A percentile compares a stretch with the other conserved stretches of the same genome.
Conservation (phyloP, 2,113 vertebrate species). For the Poicephalus gulielmi region DNA sequence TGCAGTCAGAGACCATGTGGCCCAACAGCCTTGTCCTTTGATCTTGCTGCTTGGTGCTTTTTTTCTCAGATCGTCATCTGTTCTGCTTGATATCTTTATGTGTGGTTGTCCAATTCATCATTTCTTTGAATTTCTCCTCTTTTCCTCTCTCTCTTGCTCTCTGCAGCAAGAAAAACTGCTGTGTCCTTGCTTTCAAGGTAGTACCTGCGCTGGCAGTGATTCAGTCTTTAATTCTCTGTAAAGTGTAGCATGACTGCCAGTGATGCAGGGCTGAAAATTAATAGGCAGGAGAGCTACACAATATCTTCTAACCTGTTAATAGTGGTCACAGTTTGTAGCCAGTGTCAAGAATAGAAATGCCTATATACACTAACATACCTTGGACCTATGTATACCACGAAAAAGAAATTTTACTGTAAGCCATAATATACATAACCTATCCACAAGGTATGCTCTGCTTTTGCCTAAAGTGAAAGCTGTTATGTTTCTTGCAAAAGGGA, state of each 20-base stretch:
- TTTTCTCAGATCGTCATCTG: background rate
- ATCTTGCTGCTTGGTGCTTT: background rate
- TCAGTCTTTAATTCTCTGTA: background rate
- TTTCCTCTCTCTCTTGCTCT: background rate
- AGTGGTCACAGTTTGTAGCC: background rate
- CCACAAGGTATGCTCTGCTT: background rate
- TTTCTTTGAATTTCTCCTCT: background rate
- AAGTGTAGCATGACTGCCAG: background rate
- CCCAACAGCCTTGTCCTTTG: background rate
- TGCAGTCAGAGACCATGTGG: fast-evolving
- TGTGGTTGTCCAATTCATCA: background rate
- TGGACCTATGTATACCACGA: background rate
- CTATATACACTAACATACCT: background rate
- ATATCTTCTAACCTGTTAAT: background rate
- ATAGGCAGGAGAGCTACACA: background rate
- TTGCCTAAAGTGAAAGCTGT: background rate
- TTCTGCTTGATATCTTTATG: background rate
- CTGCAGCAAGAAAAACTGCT: background rate
- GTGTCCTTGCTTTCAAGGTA: background rate
- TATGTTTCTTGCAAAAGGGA: background rate
- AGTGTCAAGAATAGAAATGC: background rate
- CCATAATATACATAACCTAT: background rate
- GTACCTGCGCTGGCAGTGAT: background rate
- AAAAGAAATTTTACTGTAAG: background rate
- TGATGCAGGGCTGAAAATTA: background rate